Evolutionary conservation across 53 echinoderm and acorn worm genomes (phyloP), one percentile per base, ranked within the genome.

Genomic region (Zoroaster sp.): DNA sequence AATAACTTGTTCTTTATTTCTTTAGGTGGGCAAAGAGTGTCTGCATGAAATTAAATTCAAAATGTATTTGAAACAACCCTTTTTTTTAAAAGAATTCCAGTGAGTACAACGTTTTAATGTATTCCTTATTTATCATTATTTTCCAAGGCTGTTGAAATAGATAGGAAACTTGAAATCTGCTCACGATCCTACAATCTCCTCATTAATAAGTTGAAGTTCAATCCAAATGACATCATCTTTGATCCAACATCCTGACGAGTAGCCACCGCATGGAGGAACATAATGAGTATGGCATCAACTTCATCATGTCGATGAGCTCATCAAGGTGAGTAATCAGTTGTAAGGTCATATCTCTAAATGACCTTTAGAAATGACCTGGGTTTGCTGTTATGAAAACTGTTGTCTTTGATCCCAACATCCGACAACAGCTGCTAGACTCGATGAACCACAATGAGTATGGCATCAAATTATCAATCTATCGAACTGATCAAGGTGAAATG

Each of bases 221-320:
- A 97, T 83, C 94, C 95, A 14, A 95, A 95, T 87, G 97, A 97
- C 89, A 92, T 97, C 87, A 95, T 97, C 81, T 97, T 97, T 91
- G 97, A 97, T 88, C 97, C 97, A 97, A 97, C 89, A 97, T 97
- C 53, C 94, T 97, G 86, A 97, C 97, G 63, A 97, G 95, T 91
- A 95, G 95, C 43, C 95, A 95, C 20, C 95, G 97, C 53, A 97
- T 97, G 92, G 97, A 97, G 78, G 97, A 97, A 40, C 97, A 97
- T 75, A 97, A 97, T 21, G 88, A 93, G 46, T 97, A 97, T 80
- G 97, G 95, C 38, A 93, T 97, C 87, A 91, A 97, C 89, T 97
- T 89, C 90, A 94, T 97, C 33, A 91, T 91, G 40, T 92, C 95
- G 25, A 89, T 4, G 88, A 86, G 82, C 66, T 92, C 4, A 97